Base-by-base conservation (phyloP, 2,113 vertebrate species). In the Cyprinodon tularosa region DNA sequence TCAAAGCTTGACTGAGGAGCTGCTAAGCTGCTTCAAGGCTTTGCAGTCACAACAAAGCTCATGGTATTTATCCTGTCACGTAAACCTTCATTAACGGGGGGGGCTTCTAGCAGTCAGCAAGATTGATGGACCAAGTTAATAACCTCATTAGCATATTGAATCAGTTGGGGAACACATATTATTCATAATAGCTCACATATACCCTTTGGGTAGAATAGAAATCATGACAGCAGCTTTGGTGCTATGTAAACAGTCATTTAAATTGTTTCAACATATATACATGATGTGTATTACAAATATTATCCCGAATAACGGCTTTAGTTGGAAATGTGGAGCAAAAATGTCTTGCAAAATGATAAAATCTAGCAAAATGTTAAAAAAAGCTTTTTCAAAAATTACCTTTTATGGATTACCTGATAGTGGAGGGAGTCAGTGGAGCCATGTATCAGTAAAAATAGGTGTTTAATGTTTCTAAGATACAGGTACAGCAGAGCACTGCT, bases 21-120 rank as follows among this genome's bases (percentile, higher is more conserved):
- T 6, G 50, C 66, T 82, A 69, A 81, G 72, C 71, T 60, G 61
- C 79, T 78, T 71, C 53, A 82, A 85, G 77, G 59, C 61, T 8
- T 47, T 47, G 37, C 78, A 82, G 82, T 63, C 69, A 84, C 76
- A 68, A 70, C 60, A 62, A 2, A 74, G 47, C 69, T 83, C 62
- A 42, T 57, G 70, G 76, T 64, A 71, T 76, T 84, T 62, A 71
- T 61, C 62, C 3, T 36, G 36, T 79, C 72, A 75, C 77, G 70
- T 76, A 85, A 78, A 85, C 67, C 62, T 86, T 81, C 76, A 86
- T 89, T 87, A 82, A 77, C 17, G 39, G 47, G 15, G 13, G 66
- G 68, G 53, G 59, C 60, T 84, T 85, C 72, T 78, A 63, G 80
- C 66, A 59, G 71, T 48, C 14, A 13, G 37, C n/a, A 39, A 68